These are phyloP conservation scores for Sminthurides aquaticus DNA, from an alignment of 2,888 invertebrate genomes.

Conservation along the genomic window DNA sequence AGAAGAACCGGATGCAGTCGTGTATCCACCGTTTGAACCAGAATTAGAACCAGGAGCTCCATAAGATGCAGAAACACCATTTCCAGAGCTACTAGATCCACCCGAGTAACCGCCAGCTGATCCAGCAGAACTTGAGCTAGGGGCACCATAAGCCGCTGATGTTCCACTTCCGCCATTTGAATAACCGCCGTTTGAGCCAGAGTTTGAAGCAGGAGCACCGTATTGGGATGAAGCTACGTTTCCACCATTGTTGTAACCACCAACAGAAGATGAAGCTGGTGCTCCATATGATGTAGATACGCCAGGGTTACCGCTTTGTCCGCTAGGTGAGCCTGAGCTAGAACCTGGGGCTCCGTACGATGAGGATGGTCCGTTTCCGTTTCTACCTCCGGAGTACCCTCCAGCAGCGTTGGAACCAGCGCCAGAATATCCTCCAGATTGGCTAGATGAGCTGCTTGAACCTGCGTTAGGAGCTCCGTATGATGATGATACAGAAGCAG, in stretches of 20 bases:
- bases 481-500: not conserved
- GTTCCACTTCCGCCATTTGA: not conserved
- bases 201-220: not conserved
- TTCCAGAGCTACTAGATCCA: not conserved
- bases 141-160: not conserved
- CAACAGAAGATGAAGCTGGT: not conserved
- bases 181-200: not conserved
- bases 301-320: not conserved
- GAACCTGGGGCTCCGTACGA: not conserved
- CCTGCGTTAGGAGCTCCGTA: not conserved
- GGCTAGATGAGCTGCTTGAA: not conserved
- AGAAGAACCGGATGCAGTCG: not conserved
- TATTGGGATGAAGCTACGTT: not conserved
- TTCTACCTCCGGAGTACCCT: no score
- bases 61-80: not conserved
- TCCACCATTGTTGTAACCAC: not conserved
- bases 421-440: not conserved
- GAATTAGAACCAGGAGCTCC: not conserved
- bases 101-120: not conserved
- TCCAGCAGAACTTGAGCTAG: not conserved
- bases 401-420: no score
- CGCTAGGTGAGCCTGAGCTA: not conserved
- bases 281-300: not conserved
- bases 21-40: not conserved
- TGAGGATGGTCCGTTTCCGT: no score